Base-by-base conservation (phyloP, 2,797 vertebrate genomes). In the Hippocampus kuda region DNA sequence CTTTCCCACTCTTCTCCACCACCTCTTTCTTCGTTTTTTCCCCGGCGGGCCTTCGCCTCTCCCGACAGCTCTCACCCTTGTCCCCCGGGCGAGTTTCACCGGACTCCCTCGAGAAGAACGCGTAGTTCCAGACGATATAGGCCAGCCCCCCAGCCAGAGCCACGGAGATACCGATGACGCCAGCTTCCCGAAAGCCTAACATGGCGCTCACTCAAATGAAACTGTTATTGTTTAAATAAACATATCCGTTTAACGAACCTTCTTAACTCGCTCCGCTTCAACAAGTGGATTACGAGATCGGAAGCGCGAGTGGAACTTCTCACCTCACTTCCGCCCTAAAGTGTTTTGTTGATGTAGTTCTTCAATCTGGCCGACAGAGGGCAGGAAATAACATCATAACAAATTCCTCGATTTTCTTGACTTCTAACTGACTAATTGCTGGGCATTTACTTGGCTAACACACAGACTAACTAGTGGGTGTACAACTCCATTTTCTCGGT, bases 221-320 rank as follows among this genome's bases (percentile, higher is more conserved):
- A 60, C 27, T 6, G 1, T 6, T 27, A 44, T 24, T 18, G 7
- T 27, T 65, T 65, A 3, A 3, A 48, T 65, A 54, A 41, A 54
- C 65, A n/a, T 38, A 4, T 41, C 30, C 65, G 20, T 10, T 48
- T 16, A 3, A 64, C 12, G 4, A 15, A 0, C 8, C 20, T 65
- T 24, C 10, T 60, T 16, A 5, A 41, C 12, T 5, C 20, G 26
- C 62, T 69, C 34, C 62, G 46, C 68, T 20, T 84, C 89, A 88
- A 91, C 89, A 90, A 89, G 89, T 89, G 85, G 88, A 87, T 88
- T 79, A 85, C 13, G 67, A 53, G 64, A 78, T 85, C 70, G 88
- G 87, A 89, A 87, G 83, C 63, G 71, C 60, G 0, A 56, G 44
- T 54, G 56, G 49, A 79, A 79, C 75, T 73, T 66, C 62, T 59